Percentiles rank a stretch among this genome's conserved stretches.
Conservation (phyloP, 2,113 vertebrate species). For the Pangasianodon hypophthalmus region DNA sequence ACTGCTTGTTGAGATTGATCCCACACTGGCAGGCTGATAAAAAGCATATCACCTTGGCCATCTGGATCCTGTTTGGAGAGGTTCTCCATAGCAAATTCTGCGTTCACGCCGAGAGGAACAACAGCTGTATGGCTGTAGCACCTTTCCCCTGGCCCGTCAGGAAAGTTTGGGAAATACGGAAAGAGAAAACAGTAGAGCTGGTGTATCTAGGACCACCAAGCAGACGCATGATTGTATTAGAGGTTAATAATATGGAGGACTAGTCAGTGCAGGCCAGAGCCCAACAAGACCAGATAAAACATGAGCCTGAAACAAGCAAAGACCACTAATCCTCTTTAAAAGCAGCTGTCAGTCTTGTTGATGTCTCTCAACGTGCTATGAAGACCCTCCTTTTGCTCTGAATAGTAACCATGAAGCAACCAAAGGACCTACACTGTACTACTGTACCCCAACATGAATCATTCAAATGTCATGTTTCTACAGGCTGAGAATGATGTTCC, state of each 20-base stretch:
- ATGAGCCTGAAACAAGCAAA: neutral
- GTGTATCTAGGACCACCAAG: neutral
- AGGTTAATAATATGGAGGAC: neutral
- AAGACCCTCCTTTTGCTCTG: constrained; percentile 14
- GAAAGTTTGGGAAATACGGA: neutral
- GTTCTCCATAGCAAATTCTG: constrained; percentile 55
- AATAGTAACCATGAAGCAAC: neutral
- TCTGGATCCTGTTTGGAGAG: constrained; percentile 67
- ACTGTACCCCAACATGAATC: constrained; percentile 9
- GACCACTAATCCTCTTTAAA: constrained; percentile 22
- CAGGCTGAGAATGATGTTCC: constrained; percentile 23
- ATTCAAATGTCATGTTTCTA: constrained; percentile 25
- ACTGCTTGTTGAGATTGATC: constrained; percentile 65
- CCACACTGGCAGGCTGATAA: constrained; percentile 63
- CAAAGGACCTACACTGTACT: neutral
- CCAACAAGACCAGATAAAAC: constrained; percentile 15
- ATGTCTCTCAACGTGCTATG: neutral
- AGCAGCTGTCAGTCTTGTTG: constrained; percentile 5
- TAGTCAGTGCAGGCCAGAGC: neutral
- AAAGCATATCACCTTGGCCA: constrained; percentile 65
- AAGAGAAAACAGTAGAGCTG: constrained; percentile 23
- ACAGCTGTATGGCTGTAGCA: constrained; percentile 47
- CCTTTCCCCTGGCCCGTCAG: constrained; percentile 19
- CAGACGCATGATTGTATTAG: neutral
- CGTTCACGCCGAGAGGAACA: constrained; percentile 45